Conservation (phyloP, 2,888 invertebrate species). For the Spodoptera picta region DNA sequence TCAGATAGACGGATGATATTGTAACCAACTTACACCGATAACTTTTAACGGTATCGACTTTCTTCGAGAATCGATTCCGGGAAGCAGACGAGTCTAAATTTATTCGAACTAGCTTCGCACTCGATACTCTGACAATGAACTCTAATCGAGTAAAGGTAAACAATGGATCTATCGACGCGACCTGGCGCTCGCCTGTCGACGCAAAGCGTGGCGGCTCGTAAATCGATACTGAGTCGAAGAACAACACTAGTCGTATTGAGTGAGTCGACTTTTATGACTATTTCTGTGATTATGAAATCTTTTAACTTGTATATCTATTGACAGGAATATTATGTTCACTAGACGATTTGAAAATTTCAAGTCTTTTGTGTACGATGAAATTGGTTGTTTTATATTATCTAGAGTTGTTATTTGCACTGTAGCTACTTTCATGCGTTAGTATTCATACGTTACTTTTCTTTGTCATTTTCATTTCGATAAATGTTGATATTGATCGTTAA, state of each 20-base stretch:
- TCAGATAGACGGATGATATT: constrained; percentile 53
- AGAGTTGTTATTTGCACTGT: too few species aligned
- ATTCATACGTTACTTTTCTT: too few species aligned
- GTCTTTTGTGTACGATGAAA: too few species aligned
- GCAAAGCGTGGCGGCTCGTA: constrained; percentile 78
- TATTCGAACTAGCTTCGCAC: constrained; percentile 81
- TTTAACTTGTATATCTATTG: constrained; percentile 56
- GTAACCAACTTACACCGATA: constrained; percentile 45
- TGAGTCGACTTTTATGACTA: constrained; percentile 77
- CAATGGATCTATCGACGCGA: constrained; percentile 82
- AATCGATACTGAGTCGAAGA: constrained; percentile 77
- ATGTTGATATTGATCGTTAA: too few species aligned
- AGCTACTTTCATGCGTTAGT: too few species aligned
- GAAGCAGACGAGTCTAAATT: constrained; percentile 81
- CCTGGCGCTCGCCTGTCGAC: constrained; percentile 82
- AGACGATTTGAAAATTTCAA: too few species aligned
- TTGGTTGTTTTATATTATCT: too few species aligned
- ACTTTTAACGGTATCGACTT: constrained; percentile 52
- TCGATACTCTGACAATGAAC: constrained; percentile 86
- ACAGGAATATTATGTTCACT: constrained; percentile 43
- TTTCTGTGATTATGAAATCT: constrained; percentile 75
- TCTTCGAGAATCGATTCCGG: constrained; percentile 68
- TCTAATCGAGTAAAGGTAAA: constrained; percentile 84
- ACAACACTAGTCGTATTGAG: constrained; percentile 79
- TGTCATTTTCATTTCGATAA: too few species aligned